phyloP scores from a whole-genome alignment of 2,888 invertebrate species.

The Xestoiulus laeticollis region DNA sequence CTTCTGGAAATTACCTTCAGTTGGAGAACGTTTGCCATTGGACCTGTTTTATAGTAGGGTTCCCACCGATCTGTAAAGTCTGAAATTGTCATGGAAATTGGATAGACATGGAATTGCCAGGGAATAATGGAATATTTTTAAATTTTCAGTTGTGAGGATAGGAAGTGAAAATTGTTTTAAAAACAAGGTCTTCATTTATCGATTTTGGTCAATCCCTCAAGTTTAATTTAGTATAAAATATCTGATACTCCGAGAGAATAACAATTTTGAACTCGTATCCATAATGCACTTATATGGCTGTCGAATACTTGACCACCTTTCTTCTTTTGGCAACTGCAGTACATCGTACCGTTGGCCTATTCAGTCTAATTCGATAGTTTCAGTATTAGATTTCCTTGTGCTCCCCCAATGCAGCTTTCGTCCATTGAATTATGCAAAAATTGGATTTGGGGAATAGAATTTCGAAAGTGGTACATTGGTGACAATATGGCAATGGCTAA shows the following conservation, averaged over 20 bases:
- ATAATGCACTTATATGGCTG: too few relatives aligned
- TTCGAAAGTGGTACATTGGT: background rate
- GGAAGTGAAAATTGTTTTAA: too few relatives aligned
- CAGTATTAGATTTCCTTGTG: background rate
- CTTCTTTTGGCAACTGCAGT: background rate
- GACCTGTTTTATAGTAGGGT: background rate
- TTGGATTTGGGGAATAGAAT: background rate
- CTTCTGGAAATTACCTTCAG: background rate
- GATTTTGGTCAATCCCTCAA: too few relatives aligned
- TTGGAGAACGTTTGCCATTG: background rate
- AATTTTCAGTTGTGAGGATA: too few relatives aligned
- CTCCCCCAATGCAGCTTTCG: background rate
- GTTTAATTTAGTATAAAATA: too few relatives aligned
- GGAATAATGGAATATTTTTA: too few relatives aligned
- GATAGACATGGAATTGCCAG: too few relatives aligned
- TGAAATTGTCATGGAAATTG: too few relatives aligned
- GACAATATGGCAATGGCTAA: background rate
- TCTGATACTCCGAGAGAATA: too few relatives aligned
- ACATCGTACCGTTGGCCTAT: background rate
- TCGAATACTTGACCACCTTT: background rate
- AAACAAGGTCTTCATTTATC: too few relatives aligned
- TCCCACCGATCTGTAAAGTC: too few relatives aligned
- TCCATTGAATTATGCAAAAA: conserved; percentile 25
- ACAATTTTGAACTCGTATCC: too few relatives aligned
- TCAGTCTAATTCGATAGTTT: background rate